These are phyloP conservation scores for Brachyhypopomus occidentalis DNA, from an alignment of 2,113 vertebrate genomes.

Conservation along the genomic window DNA sequence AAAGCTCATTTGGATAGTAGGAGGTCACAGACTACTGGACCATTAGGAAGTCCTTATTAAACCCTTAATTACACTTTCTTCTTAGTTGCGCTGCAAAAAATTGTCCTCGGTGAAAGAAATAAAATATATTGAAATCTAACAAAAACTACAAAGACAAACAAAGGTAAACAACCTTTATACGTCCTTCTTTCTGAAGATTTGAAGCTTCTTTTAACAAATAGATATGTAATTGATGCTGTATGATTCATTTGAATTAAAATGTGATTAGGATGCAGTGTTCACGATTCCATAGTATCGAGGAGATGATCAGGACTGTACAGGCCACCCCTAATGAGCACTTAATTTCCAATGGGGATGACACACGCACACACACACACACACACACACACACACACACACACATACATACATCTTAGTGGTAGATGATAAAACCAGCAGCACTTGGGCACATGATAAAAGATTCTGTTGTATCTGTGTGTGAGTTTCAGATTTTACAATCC, in stretches of 20 bases:
- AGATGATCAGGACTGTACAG: too few relatives aligned
- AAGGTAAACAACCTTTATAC: too few relatives aligned
- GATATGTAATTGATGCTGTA: not conserved
- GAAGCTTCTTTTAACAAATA: not conserved
- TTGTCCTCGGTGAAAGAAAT: too few relatives aligned
- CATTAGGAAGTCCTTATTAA: too few relatives aligned
- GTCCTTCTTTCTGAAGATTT: not conserved
- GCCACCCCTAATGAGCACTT: not conserved
- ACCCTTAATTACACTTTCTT: too few relatives aligned
- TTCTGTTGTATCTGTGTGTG: slow-evolving; percentile 7
- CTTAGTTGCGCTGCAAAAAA: too few relatives aligned
- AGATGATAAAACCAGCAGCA: not conserved
- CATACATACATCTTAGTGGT: not conserved
- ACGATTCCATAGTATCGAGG: too few relatives aligned
- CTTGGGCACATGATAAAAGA: not conserved
- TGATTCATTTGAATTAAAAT: not conserved
- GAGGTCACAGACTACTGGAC: too few relatives aligned
- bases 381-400: not conserved
- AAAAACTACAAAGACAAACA: too few relatives aligned
- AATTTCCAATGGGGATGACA: not conserved
- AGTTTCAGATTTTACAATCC: not conserved
- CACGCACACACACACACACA: not conserved
- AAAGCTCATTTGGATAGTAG: not conserved
- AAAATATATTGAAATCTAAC: too few relatives aligned
- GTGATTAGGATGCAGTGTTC: too few relatives aligned